A percentile compares a stretch with the other conserved stretches of the same genome.
Conservation (phyloP, 2,797 vertebrate species). For the Lagocephalus sceleratus region DNA sequence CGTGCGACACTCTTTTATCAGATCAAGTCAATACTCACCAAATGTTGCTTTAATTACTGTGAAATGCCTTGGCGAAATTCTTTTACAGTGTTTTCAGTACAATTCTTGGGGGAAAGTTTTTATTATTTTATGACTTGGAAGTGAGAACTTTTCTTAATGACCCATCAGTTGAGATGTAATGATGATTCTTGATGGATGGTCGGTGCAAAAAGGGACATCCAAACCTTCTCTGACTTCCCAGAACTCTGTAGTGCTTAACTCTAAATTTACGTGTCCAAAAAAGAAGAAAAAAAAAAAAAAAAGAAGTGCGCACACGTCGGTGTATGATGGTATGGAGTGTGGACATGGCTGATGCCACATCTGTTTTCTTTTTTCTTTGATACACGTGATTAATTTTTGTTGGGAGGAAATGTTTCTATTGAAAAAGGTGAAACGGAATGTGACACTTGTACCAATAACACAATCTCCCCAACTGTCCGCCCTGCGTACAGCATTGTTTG, state of each 20-base stretch:
- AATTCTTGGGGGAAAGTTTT: too few relatives aligned
- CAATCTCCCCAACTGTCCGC: not conserved
- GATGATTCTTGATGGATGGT: not conserved
- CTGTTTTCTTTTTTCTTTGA: slow-evolving; percentile 7
- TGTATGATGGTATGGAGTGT: slow-evolving; percentile 14
- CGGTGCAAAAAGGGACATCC: slow-evolving; percentile 9
- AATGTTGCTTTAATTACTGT: too few relatives aligned
- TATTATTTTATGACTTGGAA: too few relatives aligned
- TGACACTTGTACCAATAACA: slow-evolving; percentile 6
- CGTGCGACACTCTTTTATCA: too few relatives aligned
- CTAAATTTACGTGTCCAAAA: slow-evolving; percentile 13
- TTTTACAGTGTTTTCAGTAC: too few relatives aligned
- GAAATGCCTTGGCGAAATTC: too few relatives aligned
- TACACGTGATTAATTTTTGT: too few relatives aligned
- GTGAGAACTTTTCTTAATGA: too few relatives aligned
- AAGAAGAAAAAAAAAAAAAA: slow-evolving; percentile 10
- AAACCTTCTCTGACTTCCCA: slow-evolving; percentile 15
- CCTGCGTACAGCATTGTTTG: slow-evolving; percentile 2
- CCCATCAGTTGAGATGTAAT: not conserved
- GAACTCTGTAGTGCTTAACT: slow-evolving; percentile 10
- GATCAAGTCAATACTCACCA: too few relatives aligned
- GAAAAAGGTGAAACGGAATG: too few relatives aligned
- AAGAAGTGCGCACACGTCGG: slow-evolving; percentile 19
- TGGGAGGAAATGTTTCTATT: too few relatives aligned
- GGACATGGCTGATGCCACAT: slow-evolving; percentile 15